Evolutionary conservation across 2,888 invertebrate genomes (phyloP).

Genomic region (Operophtera brumata): DNA sequence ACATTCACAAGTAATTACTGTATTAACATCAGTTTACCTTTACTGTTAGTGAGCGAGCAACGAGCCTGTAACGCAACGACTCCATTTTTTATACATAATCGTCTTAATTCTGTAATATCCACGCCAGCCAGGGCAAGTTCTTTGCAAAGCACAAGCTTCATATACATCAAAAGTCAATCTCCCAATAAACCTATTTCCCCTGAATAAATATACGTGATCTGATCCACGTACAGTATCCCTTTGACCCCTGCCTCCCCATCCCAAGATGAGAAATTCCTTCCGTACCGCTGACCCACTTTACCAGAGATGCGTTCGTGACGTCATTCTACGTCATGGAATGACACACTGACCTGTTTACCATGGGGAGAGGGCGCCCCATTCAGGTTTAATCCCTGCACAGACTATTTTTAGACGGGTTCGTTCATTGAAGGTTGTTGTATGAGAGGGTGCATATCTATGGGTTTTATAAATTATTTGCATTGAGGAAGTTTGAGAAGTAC

Average conservation of each 20-base stretch:
- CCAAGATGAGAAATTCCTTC: slow-evolving; percentile 23
- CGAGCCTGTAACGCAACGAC: no score
- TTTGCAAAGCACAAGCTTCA: no score
- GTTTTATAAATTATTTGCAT: neutral
- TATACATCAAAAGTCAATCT: slow-evolving; percentile 8
- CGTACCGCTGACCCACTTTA: slow-evolving; percentile 49
- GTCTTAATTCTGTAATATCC: no score
- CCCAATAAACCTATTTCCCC: slow-evolving; percentile 12
- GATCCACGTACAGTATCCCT: slow-evolving; percentile 4
- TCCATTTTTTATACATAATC: no score
- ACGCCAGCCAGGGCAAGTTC: no score
- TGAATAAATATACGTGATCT: slow-evolving; percentile 2
- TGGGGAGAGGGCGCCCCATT: slow-evolving; percentile 59
- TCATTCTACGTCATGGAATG: slow-evolving; percentile 71
- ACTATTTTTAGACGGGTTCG: slow-evolving; percentile 73
- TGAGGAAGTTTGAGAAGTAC: neutral
- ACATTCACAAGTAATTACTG: no score
- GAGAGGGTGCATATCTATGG: slow-evolving; percentile 18
- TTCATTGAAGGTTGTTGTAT: slow-evolving; percentile 57
- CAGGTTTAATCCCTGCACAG: slow-evolving; percentile 63
- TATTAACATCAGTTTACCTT: no score
- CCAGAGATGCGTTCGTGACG: slow-evolving; percentile 70
- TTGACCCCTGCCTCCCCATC: slow-evolving; percentile 9
- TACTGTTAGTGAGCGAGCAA: no score
- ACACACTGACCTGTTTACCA: slow-evolving; percentile 69